A percentile compares a stretch with the other conserved stretches of the same genome.
These are phyloP conservation scores for Thereva nobilitata DNA, from an alignment of 2,888 invertebrate genomes.

Conservation along the genomic window DNA sequence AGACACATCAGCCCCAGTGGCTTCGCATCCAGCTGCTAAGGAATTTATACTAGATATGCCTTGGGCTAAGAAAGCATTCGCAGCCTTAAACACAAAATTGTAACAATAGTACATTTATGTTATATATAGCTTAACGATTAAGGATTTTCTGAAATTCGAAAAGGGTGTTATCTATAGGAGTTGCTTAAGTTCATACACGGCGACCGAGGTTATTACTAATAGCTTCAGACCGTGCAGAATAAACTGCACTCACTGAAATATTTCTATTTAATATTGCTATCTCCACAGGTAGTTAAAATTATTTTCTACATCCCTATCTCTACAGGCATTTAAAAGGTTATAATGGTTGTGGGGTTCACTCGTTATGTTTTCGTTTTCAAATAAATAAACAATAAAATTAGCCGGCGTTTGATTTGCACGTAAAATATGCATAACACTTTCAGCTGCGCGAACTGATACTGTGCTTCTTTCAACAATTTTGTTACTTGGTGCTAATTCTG, in stretches of 20 bases:
- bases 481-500: conserved; percentile 81
- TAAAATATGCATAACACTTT: conserved; percentile 93
- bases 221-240: no score
- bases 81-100: conserved; percentile 71
- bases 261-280: no score
- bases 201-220: no score
- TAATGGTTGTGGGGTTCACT: no score
- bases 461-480: conserved; percentile 99
- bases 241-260: no score
- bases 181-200: no score
- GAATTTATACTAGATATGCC: conserved; percentile 98
- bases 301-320: conserved; percentile 71
- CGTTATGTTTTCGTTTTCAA: background rate
- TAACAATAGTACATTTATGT: no score
- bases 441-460: no score
- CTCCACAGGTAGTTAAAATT: no score
- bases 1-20: conserved; percentile 96
- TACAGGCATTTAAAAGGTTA: conserved; percentile 78
- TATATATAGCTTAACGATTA: no score
- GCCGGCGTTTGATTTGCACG: conserved; percentile 88
- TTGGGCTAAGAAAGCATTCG: conserved; percentile 98
- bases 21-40: conserved; percentile 95
- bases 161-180: background rate
- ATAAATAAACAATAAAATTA: conserved; percentile 37
- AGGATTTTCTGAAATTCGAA: background rate